Base-by-base conservation (phyloP, 2,113 vertebrate genomes). In the Psilopsiagon aurifrons region DNA sequence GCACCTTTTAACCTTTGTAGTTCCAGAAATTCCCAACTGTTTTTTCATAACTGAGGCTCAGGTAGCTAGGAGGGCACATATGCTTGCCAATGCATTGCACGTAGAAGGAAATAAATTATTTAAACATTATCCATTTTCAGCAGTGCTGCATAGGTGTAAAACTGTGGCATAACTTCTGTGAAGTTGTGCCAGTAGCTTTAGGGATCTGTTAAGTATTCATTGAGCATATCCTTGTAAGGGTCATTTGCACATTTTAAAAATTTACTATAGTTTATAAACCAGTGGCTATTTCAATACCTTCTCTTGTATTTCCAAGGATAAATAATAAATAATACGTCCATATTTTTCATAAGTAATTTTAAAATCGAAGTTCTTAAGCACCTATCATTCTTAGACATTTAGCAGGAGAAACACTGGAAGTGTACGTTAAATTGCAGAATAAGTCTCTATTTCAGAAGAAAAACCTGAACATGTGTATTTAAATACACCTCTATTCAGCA, bases 151-250 rank as follows among this genome's bases (percentile, higher is more conserved):
- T 37, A 69, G 35, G 57, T 89, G 87, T 52, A 87, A 92, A 97
- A 84, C 47, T 88, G 83, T 79, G 88, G 81, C 69, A 51, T 75
- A 86, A 87, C 24, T 94, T 80, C 47, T 87, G 39, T 84, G 77
- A 95, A 92, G 77, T 37, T 84, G 29, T 69, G 83, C 69, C 95
- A 95, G 69, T 91, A 79, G 70, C 84, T 96, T 83, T 82, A 89
- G 89, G 73, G 81, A 82, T 82, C 49, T 37, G 77, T 82, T 86
- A 84, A 2, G 46, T 64, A 78, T 91, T 95, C 77, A 86, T 47
- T 84, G 52, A 92, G 70, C 28, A 28, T 64, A 87, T 25, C 62
- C 69, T 62, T 92, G 2, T 57, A 84, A 81, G 24, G 88, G 52
- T 76, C 8, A 91, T 84, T 57, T 79, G 74, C 31, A 87, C 44